Conservation (phyloP, 30 jellyfish, hydroid and myxozoan species). For the Aurelia sp. region DNA sequence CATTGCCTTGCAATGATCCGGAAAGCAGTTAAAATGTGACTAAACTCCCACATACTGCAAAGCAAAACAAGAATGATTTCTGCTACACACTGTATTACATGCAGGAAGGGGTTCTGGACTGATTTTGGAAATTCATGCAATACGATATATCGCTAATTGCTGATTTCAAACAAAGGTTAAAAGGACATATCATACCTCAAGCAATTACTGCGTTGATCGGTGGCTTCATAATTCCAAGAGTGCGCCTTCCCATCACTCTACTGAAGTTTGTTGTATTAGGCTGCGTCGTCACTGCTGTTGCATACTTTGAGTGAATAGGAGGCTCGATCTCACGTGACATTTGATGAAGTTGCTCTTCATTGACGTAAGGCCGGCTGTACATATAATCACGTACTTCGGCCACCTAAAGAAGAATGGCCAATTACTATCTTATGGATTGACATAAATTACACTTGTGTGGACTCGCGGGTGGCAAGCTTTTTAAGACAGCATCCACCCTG, state of each 20-base stretch:
- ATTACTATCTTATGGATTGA: too few relatives aligned
- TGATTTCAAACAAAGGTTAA: not conserved
- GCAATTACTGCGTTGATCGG: constrained; percentile 22
- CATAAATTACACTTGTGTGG: too few relatives aligned
- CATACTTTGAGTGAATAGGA: constrained; percentile 64
- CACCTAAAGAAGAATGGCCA: constrained; percentile 52
- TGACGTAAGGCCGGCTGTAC: constrained; percentile 75
- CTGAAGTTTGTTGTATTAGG: constrained; percentile 32
- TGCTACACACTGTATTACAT: too few relatives aligned
- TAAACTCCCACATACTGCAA: too few relatives aligned
- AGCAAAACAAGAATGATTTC: too few relatives aligned
- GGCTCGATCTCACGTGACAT: constrained; percentile 97
- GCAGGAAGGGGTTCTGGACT: too few relatives aligned
- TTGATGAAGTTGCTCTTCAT: constrained; percentile 92
- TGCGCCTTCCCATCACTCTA: constrained; percentile 61
- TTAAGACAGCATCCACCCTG: too few relatives aligned
- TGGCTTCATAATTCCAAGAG: constrained; percentile 70
- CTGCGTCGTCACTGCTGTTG: constrained; percentile 55
- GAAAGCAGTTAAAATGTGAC: too few relatives aligned
- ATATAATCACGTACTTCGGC: constrained; percentile 86
- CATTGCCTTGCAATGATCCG: too few relatives aligned
- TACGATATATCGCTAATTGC: too few relatives aligned
- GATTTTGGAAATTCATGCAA: too few relatives aligned
- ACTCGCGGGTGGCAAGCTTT: too few relatives aligned
- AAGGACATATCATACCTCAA: constrained; percentile 17